These are phyloP conservation scores for Recurvirostra avosetta DNA, from an alignment of 2,113 vertebrate species.

Conservation along the genomic window DNA sequence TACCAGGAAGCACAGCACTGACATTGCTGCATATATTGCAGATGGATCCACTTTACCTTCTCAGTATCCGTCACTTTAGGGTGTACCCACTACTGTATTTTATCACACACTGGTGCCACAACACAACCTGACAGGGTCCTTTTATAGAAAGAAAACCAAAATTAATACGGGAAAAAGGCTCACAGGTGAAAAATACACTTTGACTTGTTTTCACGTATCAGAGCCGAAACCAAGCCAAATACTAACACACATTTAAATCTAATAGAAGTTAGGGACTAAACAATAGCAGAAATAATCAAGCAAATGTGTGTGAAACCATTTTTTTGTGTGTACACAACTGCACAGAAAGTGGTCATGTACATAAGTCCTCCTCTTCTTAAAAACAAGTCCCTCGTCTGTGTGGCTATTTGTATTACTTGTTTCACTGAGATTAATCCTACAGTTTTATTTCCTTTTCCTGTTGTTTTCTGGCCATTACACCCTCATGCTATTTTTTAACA, in stretches of 20 bases:
- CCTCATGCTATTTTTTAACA: neutral
- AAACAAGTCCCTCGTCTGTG: neutral
- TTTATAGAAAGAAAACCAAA: neutral
- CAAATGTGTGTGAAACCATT: neutral
- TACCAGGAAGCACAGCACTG: neutral
- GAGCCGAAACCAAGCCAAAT: neutral
- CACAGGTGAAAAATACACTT: neutral
- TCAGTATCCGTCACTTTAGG: too few relatives aligned
- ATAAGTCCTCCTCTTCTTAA: neutral
- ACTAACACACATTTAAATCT: neutral
- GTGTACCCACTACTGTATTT: too few relatives aligned
- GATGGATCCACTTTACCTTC: too few relatives aligned
- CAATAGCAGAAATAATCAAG: neutral
- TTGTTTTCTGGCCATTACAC: neutral
- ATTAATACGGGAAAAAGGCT: neutral
- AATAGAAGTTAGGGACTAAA: neutral
- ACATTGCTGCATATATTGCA: too few relatives aligned
- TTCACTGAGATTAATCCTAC: neutral
- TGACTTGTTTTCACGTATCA: neutral
- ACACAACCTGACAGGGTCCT: neutral
- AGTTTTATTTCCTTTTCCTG: neutral
- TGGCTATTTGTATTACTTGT: neutral
- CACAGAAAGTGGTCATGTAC: neutral
- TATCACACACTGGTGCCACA: too few relatives aligned
- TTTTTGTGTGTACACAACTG: neutral